Conservation (phyloP, 2,888 invertebrate species). For the Drymonia ruficornis region DNA sequence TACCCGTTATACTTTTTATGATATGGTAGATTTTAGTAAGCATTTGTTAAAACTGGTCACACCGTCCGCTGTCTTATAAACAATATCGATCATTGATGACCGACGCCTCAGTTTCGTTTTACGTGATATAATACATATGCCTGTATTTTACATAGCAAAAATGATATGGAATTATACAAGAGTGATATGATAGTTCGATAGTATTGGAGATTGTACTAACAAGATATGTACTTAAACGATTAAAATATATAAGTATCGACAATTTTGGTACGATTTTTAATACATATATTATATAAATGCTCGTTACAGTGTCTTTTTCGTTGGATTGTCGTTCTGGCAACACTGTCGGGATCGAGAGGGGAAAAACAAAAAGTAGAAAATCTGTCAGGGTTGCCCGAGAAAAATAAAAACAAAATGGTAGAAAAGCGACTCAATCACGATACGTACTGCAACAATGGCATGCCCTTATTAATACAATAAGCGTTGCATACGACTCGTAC, state of each 20-base stretch:
- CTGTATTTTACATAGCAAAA: slow-evolving; percentile 72
- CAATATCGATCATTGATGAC: slow-evolving; percentile 37
- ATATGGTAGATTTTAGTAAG: slow-evolving; percentile 24
- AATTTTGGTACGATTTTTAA: slow-evolving; percentile 72
- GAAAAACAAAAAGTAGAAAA: slow-evolving; percentile 54
- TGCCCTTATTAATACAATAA: slow-evolving; percentile 83
- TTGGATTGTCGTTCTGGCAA: slow-evolving; percentile 70
- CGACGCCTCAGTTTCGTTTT: slow-evolving; percentile 49
- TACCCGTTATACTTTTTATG: slow-evolving; percentile 16
- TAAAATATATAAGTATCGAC: slow-evolving; percentile 66
- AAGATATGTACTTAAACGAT: slow-evolving; percentile 82
- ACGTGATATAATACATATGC: slow-evolving; percentile 71
- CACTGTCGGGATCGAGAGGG: slow-evolving; percentile 57
- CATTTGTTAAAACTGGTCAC: slow-evolving; percentile 7
- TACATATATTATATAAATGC: slow-evolving; percentile 72
- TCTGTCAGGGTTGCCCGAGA: slow-evolving; percentile 48
- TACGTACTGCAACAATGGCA: slow-evolving; percentile 82
- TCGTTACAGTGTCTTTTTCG: slow-evolving; percentile 79
- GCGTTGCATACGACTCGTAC: slow-evolving; percentile 83
- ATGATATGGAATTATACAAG: slow-evolving; percentile 83
- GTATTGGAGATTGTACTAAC: slow-evolving; percentile 77
- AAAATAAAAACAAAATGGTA: slow-evolving; percentile 33
- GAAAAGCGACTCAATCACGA: slow-evolving; percentile 78
- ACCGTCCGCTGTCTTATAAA: slow-evolving; percentile 24
- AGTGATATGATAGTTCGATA: slow-evolving; percentile 77